phyloP scores from a whole-genome alignment of 2,797 vertebrate genomes.

The Botia almorhae region DNA sequence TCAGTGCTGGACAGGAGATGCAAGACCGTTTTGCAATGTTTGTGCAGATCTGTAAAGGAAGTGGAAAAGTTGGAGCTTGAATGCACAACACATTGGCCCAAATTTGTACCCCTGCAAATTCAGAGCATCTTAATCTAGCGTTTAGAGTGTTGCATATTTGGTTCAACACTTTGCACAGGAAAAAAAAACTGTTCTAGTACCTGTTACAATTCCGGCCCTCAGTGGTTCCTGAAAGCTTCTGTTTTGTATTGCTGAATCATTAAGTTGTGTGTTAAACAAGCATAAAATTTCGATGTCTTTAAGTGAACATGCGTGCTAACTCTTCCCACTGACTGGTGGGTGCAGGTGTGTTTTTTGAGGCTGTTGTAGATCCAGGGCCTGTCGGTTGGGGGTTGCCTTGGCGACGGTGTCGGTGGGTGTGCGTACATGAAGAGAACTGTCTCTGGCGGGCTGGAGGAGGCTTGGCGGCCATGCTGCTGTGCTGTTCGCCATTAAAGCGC shows the following conservation, averaged over 20 bases:
- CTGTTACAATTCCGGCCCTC: neutral
- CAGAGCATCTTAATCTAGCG: neutral
- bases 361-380: constrained; percentile 53
- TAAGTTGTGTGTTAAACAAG: constrained; percentile 5
- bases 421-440: constrained; percentile 45
- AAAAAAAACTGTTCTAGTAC: no score
- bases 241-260: constrained; percentile 14
- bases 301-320: constrained; percentile 6
- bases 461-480: constrained; percentile 45
- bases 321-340: neutral
- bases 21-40: constrained; percentile 40
- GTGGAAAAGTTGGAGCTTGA: constrained; percentile 28
- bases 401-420: constrained; percentile 53
- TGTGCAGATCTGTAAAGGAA: constrained; percentile 17
- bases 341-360: constrained; percentile 40
- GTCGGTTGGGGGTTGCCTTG: constrained; percentile 57
- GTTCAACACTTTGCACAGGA: no score
- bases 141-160: neutral
- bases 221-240: neutral
- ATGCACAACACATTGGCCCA: constrained; percentile 1
- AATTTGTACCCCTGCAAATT: neutral
- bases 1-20: constrained; percentile 38
- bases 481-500: constrained; percentile 32
- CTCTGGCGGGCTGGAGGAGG: constrained; percentile 47
- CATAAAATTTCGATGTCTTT: constrained; percentile 23